Base-by-base conservation (phyloP, 2,888 invertebrate genomes). In the Trachelus iudaicus region DNA sequence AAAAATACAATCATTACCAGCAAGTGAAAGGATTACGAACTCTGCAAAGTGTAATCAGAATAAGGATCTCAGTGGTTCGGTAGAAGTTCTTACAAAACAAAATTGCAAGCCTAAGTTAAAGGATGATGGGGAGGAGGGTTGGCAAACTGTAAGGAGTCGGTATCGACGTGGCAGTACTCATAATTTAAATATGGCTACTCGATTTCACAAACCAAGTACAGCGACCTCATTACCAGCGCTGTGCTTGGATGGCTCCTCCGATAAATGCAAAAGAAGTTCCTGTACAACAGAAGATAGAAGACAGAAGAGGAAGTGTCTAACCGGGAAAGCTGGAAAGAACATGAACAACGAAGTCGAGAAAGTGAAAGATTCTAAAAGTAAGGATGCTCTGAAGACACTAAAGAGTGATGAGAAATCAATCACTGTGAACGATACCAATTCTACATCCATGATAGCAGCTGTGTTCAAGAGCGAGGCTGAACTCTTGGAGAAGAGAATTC, bases 141-240 rank as follows among this genome's bases (percentile, higher is more conserved):
- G 98, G 98, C 94, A 97, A 82, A 98, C 97, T 0, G 98, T 98
- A 0, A 95, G 97, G 86, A 95, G 96, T 74, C 94, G 95, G 69
- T 93, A 93, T 1, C 93, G 96, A 35, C 93, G 95, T 75, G 94
- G 94, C 1, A 95, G 95, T 88, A 94, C 94, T 30, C 94, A 95
- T 79, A 92, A 92, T 84, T 91, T 93, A 0, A 93, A 93, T 82
- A 92, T 93, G 84, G 93, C 95, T 0, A 95, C 95, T 81, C 93
- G 97, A 80, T 97, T 96, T 87, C 94, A 96, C 87, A 96, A 96
- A 88, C 96, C 97, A 0, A 96, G 96, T 2, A 96, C 96, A 0
- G 97, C 97, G 1, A 95, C 96, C 0, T 97, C 97, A 82, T 90
- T 97, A 76, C 97, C 97, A 1, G 96, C 96, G 0, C 90, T 97